These are phyloP conservation scores for Chiloscyllium punctatum DNA, from an alignment of 2,797 vertebrate species.

Conservation along the genomic window DNA sequence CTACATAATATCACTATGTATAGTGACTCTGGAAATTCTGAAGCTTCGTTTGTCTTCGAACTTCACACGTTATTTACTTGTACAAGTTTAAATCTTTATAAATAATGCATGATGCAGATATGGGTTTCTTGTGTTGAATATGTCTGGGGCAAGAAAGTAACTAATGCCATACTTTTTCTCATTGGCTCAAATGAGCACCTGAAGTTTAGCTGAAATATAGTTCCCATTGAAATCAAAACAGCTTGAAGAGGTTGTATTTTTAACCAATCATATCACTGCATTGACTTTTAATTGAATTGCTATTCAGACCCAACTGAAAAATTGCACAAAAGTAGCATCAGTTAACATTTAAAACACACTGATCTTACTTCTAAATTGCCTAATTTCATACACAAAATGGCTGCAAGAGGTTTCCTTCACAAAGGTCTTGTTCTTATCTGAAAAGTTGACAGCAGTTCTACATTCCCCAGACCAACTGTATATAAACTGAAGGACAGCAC, in stretches of 20 bases:
- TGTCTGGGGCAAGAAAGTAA: not conserved
- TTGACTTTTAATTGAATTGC: not conserved
- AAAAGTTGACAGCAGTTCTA: not conserved
- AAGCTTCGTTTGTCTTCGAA: not conserved
- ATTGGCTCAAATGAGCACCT: not conserved
- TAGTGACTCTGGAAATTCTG: not conserved
- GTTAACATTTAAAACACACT: not conserved
- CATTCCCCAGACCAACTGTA: not conserved
- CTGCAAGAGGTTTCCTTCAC: not conserved
- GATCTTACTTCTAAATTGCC: not conserved
- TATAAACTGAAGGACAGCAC: not conserved
- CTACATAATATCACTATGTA: not conserved
- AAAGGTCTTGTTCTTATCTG: not conserved
- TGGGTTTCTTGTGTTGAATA: not conserved
- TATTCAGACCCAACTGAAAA: not conserved
- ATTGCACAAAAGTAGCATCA: not conserved
- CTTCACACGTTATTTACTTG: not conserved
- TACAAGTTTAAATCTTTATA: not conserved
- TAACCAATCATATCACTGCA: not conserved
- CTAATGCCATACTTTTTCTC: not conserved
- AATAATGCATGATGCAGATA: not conserved
- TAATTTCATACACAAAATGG: not conserved
- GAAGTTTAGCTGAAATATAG: not conserved
- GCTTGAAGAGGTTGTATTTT: not conserved
- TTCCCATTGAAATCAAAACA: not conserved